Evolutionary conservation across 2,113 vertebrate genomes (phyloP), one percentile per base, ranked within the genome.

Genomic region (Diglossa brunneiventris): DNA sequence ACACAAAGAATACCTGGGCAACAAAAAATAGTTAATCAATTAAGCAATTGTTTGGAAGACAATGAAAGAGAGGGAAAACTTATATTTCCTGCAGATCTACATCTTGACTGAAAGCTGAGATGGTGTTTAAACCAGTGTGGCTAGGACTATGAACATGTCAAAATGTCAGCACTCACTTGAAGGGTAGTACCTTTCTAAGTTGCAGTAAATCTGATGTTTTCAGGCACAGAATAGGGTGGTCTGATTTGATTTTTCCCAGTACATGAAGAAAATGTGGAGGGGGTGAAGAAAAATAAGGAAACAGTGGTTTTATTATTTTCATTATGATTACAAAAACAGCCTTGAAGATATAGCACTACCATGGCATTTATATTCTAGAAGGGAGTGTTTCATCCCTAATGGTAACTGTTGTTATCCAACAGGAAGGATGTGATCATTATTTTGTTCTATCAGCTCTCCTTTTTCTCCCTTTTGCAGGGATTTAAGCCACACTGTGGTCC

Each of bases 401-500:
- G 59, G 24, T 67, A 79, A 30, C 67, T 81, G 52, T 41, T 90
- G 24, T 80, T 78, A 68, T 72, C 61, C 74, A 80, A 49, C 53
- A 80, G 56, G 64, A 81, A n/a, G 23, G 44, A 61, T 83, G 41
- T 62, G n/a, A 41, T 72, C 76, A 76, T 92, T 92, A 78, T 78
- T 93, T 83, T 76, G 46, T 83, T 95, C 94, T 90, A 75, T 83
- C 68, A 81, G 41, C 55, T 82, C 81, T 93, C 52, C 11, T 31
- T 86, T 89, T 50, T 61, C 28, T 80, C 33, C 21, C 14, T 74
- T 90, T 86, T 70, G 11, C n/a, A 61, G 28, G n/a, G 61, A 55
- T 91, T 83, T 92, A 76, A 82, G 52, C 26, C 26, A 56, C 27
- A 13, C 27, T 76, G 41, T 52, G 49, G 28, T 73, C 55, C 84